Base-by-base conservation (phyloP, 30 jellyfish, hydroid and myxozoan species). In the Cassiopea xamachana region DNA sequence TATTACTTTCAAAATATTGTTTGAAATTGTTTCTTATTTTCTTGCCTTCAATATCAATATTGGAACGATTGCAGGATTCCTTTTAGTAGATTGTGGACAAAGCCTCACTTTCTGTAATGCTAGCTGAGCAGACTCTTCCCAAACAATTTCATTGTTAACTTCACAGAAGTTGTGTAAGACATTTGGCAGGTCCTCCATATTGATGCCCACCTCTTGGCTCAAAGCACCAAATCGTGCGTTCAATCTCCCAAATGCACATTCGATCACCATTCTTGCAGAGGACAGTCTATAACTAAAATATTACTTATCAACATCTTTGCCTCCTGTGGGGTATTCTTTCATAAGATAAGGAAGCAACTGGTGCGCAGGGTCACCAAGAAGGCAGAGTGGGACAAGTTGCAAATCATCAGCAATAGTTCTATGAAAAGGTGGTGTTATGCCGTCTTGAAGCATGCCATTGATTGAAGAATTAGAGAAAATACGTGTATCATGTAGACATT, bases 191-290 rank as follows among this genome's bases (percentile, higher is more conserved):
- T 88, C 85, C 17, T 75, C 69, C 80, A 78, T 76, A 46, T 82
- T 70, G 3, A 80, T 81, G 69, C 87, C 97, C 91, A 92, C 80
- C 80, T 80, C 91, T 81, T 87, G 19, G 58, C 87, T 45, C 85
- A 87, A 73, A 27, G 79, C 77, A 13, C 94, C 91, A 74, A 72
- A 80, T 49, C 97, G 7, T 60, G 94, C 98, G 5, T 87, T 87
- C 55, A 87, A 81, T 81, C 96, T 49, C 16, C 97, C 94, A 87
- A 87, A 87, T 12, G 97, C 96, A 81, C 97, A 87, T 82, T 87
- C 90, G 49, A 77, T 83, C 12, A 75, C 87, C 93, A 92, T 92
- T 72, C 97, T 39, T 69, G 94, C 94, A 49, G 98, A 92, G 46
- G 94, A 92, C 44, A 92, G 83, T 13, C 85, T 83, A 50, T 69